Base-by-base conservation (phyloP, 2,888 invertebrate genomes). In the Busseola fusca region DNA sequence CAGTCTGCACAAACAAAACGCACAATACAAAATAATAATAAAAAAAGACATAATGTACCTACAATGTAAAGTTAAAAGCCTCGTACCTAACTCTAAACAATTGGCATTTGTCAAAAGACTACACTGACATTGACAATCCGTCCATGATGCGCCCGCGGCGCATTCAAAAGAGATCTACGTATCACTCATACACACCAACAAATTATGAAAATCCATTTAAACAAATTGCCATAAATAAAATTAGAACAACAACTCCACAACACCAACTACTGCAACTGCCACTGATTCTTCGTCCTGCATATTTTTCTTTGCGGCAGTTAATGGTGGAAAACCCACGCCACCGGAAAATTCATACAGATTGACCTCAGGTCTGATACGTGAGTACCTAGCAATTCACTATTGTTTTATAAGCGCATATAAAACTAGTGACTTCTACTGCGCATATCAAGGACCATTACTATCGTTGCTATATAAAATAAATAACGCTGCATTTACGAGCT, bases 401-500 rank as follows among this genome's bases (percentile, higher is more conserved):
- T 14, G 77, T 69, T 56, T 77, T 77, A 74, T 60, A 74, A 56
- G 40, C 3, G 48, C 18, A 64, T 34, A 77, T 78, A 84, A 85
- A 86, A 81, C 48, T 71, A 71, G 78, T 76, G 67, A 84, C 81
- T 83, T 81, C 78, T 77, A 79, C 69, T 80, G 71, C 81, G 65
- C 63, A 66, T 58, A 76, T 77, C 80, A 80, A 86, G 77, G 52
- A 75, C 45, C 58, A 72, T 82, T 68, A 72, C 74, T 62, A 82
- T 81, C 77, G 76, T 84, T 67, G 40, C 50, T 73, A 75, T 80
- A 85, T 87, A 87, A 87, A 89, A 91, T 92, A 92, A 93, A 92
- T 91, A 91, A 91, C 88, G 82, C 85, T 85, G 86, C 89, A 90
- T 94, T 94, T 94, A 95, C 93, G 94, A 94, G 91, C 93, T 93